Base-by-base conservation (phyloP, 2,888 invertebrate genomes). In the Cybosia mesomella region DNA sequence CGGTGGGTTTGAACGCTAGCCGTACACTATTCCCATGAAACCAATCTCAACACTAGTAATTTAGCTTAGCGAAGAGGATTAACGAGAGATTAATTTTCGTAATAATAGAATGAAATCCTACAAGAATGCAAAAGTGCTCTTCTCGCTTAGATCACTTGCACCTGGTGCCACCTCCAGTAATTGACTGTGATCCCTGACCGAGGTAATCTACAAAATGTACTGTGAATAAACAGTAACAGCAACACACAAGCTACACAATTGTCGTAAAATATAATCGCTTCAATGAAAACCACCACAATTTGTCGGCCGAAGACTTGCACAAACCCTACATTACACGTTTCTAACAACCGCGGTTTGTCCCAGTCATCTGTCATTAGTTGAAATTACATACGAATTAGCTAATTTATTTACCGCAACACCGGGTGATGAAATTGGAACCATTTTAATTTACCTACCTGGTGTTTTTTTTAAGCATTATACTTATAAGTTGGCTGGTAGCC, bases 351-450 rank as follows among this genome's bases (percentile, higher is more conserved):
- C 81, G 81, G 66, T 70, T 66, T 66, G 34, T 66, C 70, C 63
- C 66, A 62, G 84, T 82, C 83, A 83, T 74, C 81, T 81, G 77
- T 86, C 83, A 89, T 90, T 88, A 87, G 82, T 72, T 70, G 73
- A 76, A 81, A 84, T 84, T 83, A 85, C 76, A 79, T 73, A 77
- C 68, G 83, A 83, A 90, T 89, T 89, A 89, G 86, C 85, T 77
- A 85, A 87, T 86, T 85, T 83, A 81, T 83, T 84, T 88, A 88
- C 87, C 85, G 88, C 82, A 85, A 84, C 77, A 80, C 71, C 68
- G 64, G 69, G 72, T 83, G 83, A 77, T 83, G 85, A 84, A 85
- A 85, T 81, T 70, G 69, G 75, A 75, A 76, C 76, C 68, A 68
- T 72, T 73, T 75, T 59, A n/a, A n/a, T 28, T n/a, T 49, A 49